Conservation (phyloP, 2,113 vertebrate species). For the Sphyrna mokarran region DNA sequence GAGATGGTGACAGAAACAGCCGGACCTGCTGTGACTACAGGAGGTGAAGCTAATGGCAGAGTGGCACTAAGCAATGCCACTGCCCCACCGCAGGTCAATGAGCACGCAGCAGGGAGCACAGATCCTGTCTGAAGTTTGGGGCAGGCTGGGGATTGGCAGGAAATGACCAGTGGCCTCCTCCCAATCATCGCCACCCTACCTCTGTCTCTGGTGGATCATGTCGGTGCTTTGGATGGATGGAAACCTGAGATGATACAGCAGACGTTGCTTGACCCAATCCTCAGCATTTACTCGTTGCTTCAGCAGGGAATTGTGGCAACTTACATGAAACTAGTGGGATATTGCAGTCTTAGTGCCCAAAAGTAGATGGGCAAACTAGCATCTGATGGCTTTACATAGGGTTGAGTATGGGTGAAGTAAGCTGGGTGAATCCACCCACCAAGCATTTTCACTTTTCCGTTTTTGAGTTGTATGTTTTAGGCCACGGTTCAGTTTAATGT, state of each 20-base stretch:
- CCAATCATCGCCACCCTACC: neutral
- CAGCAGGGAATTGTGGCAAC: neutral
- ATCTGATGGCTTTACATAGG: neutral
- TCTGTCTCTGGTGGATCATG: too few relatives aligned
- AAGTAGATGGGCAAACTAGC: neutral
- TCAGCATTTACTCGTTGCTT: too few relatives aligned
- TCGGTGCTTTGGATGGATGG: neutral
- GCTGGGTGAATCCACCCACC: neutral
- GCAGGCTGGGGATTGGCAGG: neutral
- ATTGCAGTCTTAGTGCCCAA: neutral
- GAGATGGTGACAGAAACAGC: constrained; percentile 59
- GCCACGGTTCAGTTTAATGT: neutral
- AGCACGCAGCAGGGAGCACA: constrained; percentile 57
- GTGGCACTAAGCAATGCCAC: constrained; percentile 56
- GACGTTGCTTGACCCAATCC: neutral
- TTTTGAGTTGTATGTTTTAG: neutral
- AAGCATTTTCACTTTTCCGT: neutral
- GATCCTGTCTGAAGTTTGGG: constrained; percentile 58
- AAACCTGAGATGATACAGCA: neutral
- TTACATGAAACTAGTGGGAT: neutral
- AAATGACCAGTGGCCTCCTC: neutral
- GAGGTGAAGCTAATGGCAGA: constrained; percentile 50
- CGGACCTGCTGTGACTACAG: constrained; percentile 50
- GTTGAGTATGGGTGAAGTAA: neutral
- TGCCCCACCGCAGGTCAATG: constrained; percentile 66